Percentiles rank a stretch among this genome's conserved stretches.
phyloP scores from a whole-genome alignment of 2,113 vertebrate genomes.

The Mohoua ochrocephala region DNA sequence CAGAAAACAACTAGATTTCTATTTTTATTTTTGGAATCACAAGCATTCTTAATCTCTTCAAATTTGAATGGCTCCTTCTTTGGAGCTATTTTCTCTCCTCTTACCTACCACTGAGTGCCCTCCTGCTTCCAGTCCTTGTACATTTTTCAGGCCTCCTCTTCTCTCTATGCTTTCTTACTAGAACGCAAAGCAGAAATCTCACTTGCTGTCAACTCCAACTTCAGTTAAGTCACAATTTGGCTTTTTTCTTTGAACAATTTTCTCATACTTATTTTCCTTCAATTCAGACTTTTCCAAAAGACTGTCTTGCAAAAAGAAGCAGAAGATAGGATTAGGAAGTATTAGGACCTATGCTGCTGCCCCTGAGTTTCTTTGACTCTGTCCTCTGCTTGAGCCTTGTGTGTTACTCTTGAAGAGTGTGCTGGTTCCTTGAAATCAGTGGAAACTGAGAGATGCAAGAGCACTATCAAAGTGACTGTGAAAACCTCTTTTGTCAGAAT shows the following conservation, averaged over 20 bases:
- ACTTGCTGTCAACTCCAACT: not conserved
- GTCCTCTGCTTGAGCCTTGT: not conserved
- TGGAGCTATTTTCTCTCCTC: not conserved
- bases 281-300: not conserved
- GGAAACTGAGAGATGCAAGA: not conserved
- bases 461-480: not conserved
- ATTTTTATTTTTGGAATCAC: not conserved
- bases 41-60: not conserved
- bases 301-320: not conserved
- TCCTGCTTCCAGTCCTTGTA: not conserved
- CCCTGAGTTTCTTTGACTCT: not conserved
- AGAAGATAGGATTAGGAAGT: not conserved
- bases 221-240: not conserved
- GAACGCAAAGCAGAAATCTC: not conserved
- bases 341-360: not conserved
- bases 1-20: not conserved
- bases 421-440: not conserved
- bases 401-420: not conserved
- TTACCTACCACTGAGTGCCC: not conserved
- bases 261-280: not conserved
- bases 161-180: not conserved
- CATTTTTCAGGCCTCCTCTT: not conserved
- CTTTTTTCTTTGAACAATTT: not conserved
- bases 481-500: not conserved
- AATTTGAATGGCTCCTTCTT: not conserved